Base-by-base conservation (phyloP, 1,140 invertebrate genomes). In the Dermatophagoides farinae region DNA sequence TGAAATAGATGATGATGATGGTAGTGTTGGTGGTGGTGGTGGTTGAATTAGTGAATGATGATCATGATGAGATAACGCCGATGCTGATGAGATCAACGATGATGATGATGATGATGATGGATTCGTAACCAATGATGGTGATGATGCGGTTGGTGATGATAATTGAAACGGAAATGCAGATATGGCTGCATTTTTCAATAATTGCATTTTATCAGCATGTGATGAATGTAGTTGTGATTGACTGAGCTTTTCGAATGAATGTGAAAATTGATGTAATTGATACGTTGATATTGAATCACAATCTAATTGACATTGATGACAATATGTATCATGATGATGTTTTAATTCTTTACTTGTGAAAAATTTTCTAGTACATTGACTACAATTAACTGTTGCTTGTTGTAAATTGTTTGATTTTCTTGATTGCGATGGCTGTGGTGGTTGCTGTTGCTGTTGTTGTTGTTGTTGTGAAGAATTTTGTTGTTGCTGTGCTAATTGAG, bases 31-130 rank as follows among this genome's bases (percentile, higher is more conserved):
- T 51, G 41, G 31, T 31, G 31, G 31, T 31, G 31, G 31, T 31
- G 31, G 31, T 31, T 2, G 31, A 4, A 8, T 31, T 41, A 25
- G 44, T 20, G 53, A 57, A 12, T 41, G 18, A 51, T 46, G 71
- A 66, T 88, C 68, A 11, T 16, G 43, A 22, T 16, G 55, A 14
- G 10, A 16, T 20, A 8, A 31, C 44, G 55, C 62, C 25, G 14
- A 44, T 43, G 12, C 16, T 38, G 55, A 23, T 57, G 62, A 41
- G 40, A n/a, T 18, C 20, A 40, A 22, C 37, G 51, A 44, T 16
- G 49, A 51, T 18, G 22, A 1, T 18, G 51, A 44, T 16, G 49
- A 51, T 18, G 22, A 1, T 18, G 58, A 31, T 55, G 47, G 31
- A 31, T 20, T 25, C 11, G 12, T 18, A 5, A 9, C 47, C 39